These are phyloP conservation scores for Ciconia maguari DNA, from an alignment of 2,113 vertebrate genomes.

Conservation along the genomic window DNA sequence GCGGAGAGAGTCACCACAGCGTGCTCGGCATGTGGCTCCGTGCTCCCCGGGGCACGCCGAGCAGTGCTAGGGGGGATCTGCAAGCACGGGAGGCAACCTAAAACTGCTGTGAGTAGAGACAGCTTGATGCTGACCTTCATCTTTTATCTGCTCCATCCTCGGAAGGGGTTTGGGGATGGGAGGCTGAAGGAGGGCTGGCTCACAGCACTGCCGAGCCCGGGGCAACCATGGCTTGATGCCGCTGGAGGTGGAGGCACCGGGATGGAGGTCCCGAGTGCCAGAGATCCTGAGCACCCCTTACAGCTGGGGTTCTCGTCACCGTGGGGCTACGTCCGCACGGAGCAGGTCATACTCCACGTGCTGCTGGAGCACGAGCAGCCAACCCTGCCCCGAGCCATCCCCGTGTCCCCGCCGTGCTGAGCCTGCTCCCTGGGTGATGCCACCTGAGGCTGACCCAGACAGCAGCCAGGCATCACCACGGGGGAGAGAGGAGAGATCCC, in stretches of 20 bases:
- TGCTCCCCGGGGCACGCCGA: rapidly evolving
- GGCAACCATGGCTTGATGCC: rapidly evolving
- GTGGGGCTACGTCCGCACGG: neutral
- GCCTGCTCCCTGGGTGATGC: neutral
- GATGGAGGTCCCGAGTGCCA: too few relatives aligned
- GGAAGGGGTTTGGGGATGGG: neutral
- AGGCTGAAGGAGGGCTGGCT: neutral
- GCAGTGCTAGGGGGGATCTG: neutral
- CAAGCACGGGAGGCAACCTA: neutral
- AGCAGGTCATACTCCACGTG: rapidly evolving
- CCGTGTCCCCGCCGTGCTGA: rapidly evolving
- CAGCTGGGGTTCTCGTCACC: neutral
- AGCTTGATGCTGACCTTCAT: neutral
- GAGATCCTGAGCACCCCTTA: neutral
- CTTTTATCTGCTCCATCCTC: neutral
- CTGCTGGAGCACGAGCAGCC: neutral
- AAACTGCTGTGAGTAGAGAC: neutral
- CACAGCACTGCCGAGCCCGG: neutral
- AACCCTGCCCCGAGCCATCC: neutral
- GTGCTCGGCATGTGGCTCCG: neutral
- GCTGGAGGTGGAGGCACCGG: neutral
- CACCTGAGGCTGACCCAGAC: neutral
- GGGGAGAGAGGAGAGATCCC: neutral
- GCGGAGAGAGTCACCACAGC: rapidly evolving
- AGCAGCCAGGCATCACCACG: neutral